A percentile compares a stretch with the other conserved stretches of the same genome.
phyloP scores from a whole-genome alignment of 2,113 vertebrate species.

The Eptesicus fuscus region DNA sequence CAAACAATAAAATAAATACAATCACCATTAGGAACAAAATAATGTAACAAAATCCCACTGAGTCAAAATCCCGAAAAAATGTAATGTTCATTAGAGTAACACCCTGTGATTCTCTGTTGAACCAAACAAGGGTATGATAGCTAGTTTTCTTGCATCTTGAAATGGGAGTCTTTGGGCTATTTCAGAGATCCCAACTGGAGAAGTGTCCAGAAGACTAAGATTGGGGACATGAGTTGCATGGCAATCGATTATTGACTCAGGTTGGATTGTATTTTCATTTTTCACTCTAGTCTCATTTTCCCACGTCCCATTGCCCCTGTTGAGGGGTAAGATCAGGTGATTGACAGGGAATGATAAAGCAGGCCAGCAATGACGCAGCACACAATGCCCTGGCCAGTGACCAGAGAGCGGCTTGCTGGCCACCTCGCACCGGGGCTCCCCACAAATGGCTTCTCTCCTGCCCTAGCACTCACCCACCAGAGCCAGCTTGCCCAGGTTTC shows the following conservation, averaged over 20 bases:
- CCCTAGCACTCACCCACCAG: no score
- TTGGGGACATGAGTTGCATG: not conserved
- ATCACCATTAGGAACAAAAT: not conserved
- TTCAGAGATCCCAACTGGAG: not conserved
- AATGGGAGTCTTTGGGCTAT: not conserved
- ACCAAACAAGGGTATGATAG: not conserved
- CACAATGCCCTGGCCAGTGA: no score
- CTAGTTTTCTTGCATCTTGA: not conserved
- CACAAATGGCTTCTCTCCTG: not conserved
- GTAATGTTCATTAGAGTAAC: not conserved
- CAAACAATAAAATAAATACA: not conserved
- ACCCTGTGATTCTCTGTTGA: not conserved
- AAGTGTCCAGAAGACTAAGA: not conserved
- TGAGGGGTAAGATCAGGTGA: not conserved
- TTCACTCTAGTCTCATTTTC: not conserved
- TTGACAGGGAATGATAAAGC: not conserved
- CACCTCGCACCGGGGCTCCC: not conserved
- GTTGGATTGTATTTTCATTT: not conserved
- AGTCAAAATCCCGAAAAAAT: not conserved
- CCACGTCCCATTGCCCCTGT: rapidly evolving
- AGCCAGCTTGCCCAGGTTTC: not conserved
- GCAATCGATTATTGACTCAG: not conserved
- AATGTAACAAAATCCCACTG: not conserved
- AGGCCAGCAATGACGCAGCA: no score
- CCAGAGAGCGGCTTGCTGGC: no score